A percentile compares a stretch with the other conserved stretches of the same genome.
These are phyloP conservation scores for Nasonia longicornis DNA, from an alignment of 1,140 invertebrate genomes.

Conservation along the genomic window DNA sequence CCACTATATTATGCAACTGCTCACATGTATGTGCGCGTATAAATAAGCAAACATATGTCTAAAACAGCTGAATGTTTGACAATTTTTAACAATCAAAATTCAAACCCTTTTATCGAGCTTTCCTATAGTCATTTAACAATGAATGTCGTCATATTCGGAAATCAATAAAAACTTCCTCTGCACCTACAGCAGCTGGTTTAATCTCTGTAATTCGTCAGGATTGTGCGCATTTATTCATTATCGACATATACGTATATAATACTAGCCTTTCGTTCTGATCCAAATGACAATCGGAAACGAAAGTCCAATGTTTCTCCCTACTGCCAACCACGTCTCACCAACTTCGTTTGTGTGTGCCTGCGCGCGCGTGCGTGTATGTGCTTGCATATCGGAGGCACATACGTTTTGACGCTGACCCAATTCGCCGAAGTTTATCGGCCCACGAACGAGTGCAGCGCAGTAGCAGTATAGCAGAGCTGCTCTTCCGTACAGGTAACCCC, in stretches of 20 bases:
- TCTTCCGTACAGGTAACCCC: background rate
- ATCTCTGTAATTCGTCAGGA: background rate
- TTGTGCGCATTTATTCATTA: background rate
- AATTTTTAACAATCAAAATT: no score
- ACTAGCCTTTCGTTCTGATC: background rate
- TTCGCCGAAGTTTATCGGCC: background rate
- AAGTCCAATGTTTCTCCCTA: background rate
- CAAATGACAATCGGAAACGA: background rate
- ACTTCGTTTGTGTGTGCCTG: no score
- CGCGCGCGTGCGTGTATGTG: background rate
- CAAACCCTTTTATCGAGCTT: no score
- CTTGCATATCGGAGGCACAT: background rate
- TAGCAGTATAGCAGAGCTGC: background rate
- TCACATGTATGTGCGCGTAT: no score
- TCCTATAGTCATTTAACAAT: background rate
- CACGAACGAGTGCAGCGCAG: background rate
- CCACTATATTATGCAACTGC: no score
- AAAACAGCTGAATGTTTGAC: no score
- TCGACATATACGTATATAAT: background rate
- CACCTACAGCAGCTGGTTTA: background rate
- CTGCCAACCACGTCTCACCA: background rate
- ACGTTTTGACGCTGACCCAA: background rate
- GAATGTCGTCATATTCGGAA: background rate
- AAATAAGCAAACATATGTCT: no score
- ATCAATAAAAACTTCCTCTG: background rate